Conservation (phyloP, 2,113 vertebrate species). For the Centrocercus urophasianus region DNA sequence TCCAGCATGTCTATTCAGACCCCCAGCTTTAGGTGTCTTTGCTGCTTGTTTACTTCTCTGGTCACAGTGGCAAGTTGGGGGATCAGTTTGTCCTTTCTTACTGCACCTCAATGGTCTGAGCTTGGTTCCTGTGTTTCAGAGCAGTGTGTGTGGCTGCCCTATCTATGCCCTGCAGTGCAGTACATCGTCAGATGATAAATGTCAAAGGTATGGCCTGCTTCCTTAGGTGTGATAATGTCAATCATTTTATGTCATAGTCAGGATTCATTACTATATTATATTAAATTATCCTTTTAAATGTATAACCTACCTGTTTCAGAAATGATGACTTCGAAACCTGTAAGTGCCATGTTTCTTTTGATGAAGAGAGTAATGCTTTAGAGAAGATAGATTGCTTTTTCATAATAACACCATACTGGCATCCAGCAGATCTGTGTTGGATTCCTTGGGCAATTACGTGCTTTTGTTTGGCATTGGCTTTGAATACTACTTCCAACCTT, state of each 20-base stretch:
- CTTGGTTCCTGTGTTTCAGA: background rate
- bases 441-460: background rate
- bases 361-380: too few species aligned
- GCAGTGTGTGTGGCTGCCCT: background rate
- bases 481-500: background rate
- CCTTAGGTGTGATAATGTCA: background rate
- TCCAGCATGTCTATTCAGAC: background rate
- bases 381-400: background rate
- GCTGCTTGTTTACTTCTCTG: background rate
- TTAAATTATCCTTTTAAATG: background rate
- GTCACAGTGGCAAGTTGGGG: background rate
- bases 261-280: background rate
- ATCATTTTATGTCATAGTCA: background rate
- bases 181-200: background rate
- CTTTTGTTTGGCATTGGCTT: background rate
- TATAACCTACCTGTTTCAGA: background rate
- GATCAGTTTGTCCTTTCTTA: background rate
- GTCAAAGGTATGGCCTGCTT: background rate
- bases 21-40: background rate
- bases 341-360: background rate
- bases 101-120: background rate
- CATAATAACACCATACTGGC: background rate
- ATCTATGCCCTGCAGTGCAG: background rate
- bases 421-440: too few species aligned
- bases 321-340: background rate